These are phyloP conservation scores for Leptobrachium leishanense DNA, from an alignment of 2,113 vertebrate species.

Conservation along the genomic window DNA sequence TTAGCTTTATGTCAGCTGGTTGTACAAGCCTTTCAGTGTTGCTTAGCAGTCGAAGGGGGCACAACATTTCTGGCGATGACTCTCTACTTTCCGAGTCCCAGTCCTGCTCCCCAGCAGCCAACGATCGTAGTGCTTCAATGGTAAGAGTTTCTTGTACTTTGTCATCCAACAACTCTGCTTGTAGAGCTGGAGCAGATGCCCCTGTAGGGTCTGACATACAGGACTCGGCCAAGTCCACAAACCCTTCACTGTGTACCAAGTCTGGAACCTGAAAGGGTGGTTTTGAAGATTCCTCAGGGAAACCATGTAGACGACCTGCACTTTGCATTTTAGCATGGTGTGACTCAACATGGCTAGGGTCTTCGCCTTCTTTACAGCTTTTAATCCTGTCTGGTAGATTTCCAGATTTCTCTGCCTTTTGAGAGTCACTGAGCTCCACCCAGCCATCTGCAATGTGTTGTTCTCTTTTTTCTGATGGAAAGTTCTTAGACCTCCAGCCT, in stretches of 20 bases:
- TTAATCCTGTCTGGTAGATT: no score
- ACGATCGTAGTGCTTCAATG: conserved; percentile 76
- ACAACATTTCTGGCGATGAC: conserved; percentile 34
- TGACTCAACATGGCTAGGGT: background rate
- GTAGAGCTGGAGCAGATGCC: conserved; percentile 60
- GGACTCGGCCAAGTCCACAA: conserved; percentile 75
- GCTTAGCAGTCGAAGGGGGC: background rate
- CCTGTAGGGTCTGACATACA: conserved; percentile 51
- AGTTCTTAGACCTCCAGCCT: conserved; percentile 30
- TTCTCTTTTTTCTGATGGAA: background rate
- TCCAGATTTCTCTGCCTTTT: background rate
- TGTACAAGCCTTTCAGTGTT: background rate
- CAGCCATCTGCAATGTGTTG: conserved; percentile 25
- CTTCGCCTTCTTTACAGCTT: background rate
- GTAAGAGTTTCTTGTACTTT: conserved; percentile 80
- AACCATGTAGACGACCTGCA: background rate
- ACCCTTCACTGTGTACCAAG: conserved; percentile 65
- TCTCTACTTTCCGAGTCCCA: conserved; percentile 2
- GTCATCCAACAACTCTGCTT: conserved; percentile 62
- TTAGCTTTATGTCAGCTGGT: no score
- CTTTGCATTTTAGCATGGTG: background rate
- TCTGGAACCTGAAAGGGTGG: conserved; percentile 41
- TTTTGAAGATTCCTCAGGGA: background rate
- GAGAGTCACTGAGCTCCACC: conserved; percentile 19
- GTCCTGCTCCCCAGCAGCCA: conserved; percentile 51